Percentiles rank a stretch among this genome's conserved stretches.
phyloP scores from a whole-genome alignment of 1,140 invertebrate species.

The Trichonephila clavata region DNA sequence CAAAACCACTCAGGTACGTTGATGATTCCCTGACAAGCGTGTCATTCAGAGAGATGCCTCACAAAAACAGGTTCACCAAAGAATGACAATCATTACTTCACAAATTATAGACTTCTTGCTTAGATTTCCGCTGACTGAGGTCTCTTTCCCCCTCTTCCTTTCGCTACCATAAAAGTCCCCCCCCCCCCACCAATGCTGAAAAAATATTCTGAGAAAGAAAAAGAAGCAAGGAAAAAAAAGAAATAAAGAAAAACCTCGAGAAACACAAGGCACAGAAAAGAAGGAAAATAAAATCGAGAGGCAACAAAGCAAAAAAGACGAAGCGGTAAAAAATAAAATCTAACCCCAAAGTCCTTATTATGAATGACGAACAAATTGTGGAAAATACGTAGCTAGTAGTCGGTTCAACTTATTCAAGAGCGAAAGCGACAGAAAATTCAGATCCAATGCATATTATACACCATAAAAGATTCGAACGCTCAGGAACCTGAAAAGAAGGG shows the following conservation, averaged over 20 bases:
- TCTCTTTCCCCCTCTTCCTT: slow-evolving; percentile 20
- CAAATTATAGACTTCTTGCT: slow-evolving; percentile 72
- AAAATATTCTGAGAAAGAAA: slow-evolving; percentile 12
- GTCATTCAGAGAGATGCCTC: slow-evolving; percentile 62
- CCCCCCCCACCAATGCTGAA: not conserved
- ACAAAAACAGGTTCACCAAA: slow-evolving; percentile 72
- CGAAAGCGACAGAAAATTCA: not conserved
- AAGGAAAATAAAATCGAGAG: slow-evolving; percentile 30
- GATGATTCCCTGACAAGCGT: slow-evolving; percentile 74
- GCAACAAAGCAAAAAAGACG: slow-evolving; percentile 16
- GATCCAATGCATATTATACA: not conserved
- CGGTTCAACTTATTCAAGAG: not conserved
- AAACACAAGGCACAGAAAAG: slow-evolving; percentile 38
- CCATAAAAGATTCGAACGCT: not conserved
- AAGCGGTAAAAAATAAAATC: not conserved
- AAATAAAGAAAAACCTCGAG: not conserved
- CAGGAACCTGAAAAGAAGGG: not conserved
- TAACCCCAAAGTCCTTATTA: slow-evolving; percentile 45
- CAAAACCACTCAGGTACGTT: slow-evolving; percentile 41
- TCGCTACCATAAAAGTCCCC: slow-evolving; percentile 40
- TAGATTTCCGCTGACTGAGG: slow-evolving; percentile 60
- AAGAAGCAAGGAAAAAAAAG: slow-evolving; percentile 5
- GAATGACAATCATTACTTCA: slow-evolving; percentile 74
- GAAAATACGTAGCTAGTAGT: slow-evolving; percentile 43
- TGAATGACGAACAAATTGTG: slow-evolving; percentile 8